Conservation (phyloP, 64 coral and sea anemone species). For the Stylophora pistillata region DNA sequence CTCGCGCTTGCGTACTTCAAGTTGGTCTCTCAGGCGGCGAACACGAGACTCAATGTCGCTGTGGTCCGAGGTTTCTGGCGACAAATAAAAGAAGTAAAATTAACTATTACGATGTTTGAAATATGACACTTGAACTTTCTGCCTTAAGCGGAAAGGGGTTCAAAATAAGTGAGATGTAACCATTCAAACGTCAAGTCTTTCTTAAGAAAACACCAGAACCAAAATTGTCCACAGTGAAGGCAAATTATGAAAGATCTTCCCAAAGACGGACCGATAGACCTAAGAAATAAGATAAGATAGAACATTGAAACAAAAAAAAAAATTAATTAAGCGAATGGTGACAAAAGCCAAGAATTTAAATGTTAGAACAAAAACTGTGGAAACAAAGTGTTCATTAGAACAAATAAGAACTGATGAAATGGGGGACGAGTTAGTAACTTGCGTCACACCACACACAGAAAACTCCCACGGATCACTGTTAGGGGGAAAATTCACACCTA, state of each 20-base stretch:
- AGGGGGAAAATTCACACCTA: neutral
- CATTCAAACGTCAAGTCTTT: too few species aligned
- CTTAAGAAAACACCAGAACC: too few species aligned
- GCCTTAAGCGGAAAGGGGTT: too few species aligned
- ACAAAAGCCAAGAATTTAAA: neutral
- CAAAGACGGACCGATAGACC: too few species aligned
- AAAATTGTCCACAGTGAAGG: too few species aligned
- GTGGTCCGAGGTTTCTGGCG: constrained; percentile 84
- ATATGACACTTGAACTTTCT: too few species aligned
- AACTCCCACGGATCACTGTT: neutral
- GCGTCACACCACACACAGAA: neutral
- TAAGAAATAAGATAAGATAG: too few species aligned
- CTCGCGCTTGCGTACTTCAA: constrained; percentile 78
- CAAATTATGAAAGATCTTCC: too few species aligned
- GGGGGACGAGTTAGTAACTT: neutral
- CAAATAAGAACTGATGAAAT: neutral
- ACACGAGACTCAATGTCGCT: constrained; percentile 85
- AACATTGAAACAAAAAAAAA: too few species aligned
- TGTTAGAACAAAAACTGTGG: neutral
- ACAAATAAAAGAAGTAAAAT: neutral
- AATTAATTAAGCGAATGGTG: neutral
- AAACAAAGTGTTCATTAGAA: neutral
- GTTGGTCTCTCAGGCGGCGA: constrained; percentile 73
- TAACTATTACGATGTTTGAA: neutral
- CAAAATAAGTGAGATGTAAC: too few species aligned